These are phyloP conservation scores for Metallyticus violacea DNA, from an alignment of 2,888 invertebrate genomes.

Conservation along the genomic window DNA sequence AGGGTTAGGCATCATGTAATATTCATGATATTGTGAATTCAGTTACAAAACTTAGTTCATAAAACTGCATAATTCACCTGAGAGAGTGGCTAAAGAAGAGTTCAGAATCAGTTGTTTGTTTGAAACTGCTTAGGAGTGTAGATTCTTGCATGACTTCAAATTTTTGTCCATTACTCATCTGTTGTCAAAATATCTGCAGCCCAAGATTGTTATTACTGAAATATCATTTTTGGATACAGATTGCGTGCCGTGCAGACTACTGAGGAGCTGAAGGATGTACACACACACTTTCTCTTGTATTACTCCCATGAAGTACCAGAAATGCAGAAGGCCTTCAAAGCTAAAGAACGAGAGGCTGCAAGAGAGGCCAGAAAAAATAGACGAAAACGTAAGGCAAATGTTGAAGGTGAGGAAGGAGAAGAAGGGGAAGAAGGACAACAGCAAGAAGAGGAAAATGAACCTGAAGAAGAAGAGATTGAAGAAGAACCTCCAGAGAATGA, in stretches of 20 bases:
- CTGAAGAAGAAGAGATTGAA: conserved; percentile 53
- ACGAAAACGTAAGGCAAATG: conserved; percentile 36
- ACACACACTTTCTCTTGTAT: conserved; percentile 89
- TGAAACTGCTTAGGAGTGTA: too few species aligned
- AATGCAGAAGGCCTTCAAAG: conserved; percentile 73
- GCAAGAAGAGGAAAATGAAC: conserved; percentile 54
- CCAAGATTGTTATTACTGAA: too few species aligned
- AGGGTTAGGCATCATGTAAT: too few species aligned
- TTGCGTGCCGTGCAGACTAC: conserved; percentile 74
- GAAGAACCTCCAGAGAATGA: conserved; percentile 50
- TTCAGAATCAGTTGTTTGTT: too few species aligned
- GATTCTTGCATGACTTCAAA: too few species aligned
- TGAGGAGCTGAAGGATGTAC: conserved; percentile 91
- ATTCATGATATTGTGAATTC: too few species aligned
- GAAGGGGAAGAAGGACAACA: conserved; percentile 60
- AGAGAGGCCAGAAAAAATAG: conserved; percentile 53
- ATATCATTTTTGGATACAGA: conserved; percentile 41
- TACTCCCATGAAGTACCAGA: conserved; percentile 81
- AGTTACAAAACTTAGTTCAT: too few species aligned
- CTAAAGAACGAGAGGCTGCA: conserved; percentile 63
- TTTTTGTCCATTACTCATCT: too few species aligned
- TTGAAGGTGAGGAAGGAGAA: conserved; percentile 43
- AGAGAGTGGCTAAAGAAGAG: too few species aligned
- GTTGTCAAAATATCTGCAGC: too few species aligned
- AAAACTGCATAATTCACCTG: too few species aligned